A percentile compares a stretch with the other conserved stretches of the same genome.
phyloP scores from a whole-genome alignment of 1,140 invertebrate genomes.

The Matsumurasca onukii region DNA sequence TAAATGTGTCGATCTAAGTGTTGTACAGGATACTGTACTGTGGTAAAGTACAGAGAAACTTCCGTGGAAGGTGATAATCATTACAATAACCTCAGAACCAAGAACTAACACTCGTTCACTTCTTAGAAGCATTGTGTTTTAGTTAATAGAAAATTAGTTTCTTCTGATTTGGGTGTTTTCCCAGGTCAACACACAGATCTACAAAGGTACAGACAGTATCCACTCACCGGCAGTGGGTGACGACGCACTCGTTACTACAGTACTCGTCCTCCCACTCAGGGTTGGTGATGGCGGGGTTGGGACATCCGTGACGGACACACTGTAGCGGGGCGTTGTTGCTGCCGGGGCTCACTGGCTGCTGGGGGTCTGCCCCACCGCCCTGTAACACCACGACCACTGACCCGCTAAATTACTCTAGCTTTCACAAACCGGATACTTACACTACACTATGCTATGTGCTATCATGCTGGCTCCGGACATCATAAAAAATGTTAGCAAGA shows the following conservation, averaged over 20 bases:
- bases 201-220: conserved; percentile 2
- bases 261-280: conserved; percentile 97
- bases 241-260: conserved; percentile 96
- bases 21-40: too few relatives aligned
- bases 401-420: conserved; percentile 35
- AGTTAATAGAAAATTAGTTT: too few relatives aligned
- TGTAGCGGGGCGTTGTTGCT: conserved; percentile 48
- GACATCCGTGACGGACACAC: conserved; percentile 88
- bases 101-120: too few relatives aligned
- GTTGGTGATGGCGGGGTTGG: conserved; percentile 86
- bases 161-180: too few relatives aligned
- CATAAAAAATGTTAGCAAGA: neutral
- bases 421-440: neutral
- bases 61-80: too few relatives aligned
- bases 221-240: conserved; percentile 87
- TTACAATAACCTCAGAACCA: too few relatives aligned
- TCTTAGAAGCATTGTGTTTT: too few relatives aligned
- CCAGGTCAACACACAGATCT: too few relatives aligned
- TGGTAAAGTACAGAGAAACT: too few relatives aligned
- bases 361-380: conserved; percentile 35
- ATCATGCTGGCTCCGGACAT: neutral
- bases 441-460: neutral
- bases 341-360: conserved; percentile 35
- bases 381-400: conserved; percentile 41
- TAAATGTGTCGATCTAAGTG: too few relatives aligned